Conservation (phyloP, 2,888 invertebrate species). For the Athripsodes cinereus region DNA sequence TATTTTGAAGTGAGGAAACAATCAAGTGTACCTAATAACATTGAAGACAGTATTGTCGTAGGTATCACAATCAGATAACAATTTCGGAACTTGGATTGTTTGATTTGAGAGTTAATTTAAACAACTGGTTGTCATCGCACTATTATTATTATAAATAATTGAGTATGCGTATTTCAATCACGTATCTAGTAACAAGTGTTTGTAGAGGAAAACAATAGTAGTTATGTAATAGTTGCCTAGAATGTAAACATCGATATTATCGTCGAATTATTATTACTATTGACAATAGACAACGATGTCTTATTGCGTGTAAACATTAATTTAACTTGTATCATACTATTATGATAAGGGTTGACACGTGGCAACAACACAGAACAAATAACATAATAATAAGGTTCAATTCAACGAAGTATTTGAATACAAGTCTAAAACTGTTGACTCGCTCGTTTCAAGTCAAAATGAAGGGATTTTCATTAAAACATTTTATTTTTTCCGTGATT, state of each 20-base stretch:
- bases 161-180: background rate
- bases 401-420: too few relatives aligned
- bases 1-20: too few relatives aligned
- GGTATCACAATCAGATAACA: background rate
- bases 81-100: slow-evolving; percentile 1
- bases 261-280: background rate
- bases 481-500: too few relatives aligned
- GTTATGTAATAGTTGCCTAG: background rate
- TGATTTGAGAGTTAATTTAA: background rate
- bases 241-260: background rate
- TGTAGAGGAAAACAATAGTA: background rate
- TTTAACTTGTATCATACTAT: too few relatives aligned
- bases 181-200: slow-evolving; percentile 1
- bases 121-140: background rate
- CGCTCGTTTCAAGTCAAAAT: too few relatives aligned
- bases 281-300: background rate
- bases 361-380: background rate
- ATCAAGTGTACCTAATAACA: too few relatives aligned
- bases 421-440: too few relatives aligned
- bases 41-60: background rate
- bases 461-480: too few relatives aligned
- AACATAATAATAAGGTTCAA: too few relatives aligned
- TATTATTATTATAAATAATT: too few relatives aligned
- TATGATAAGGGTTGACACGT: background rate
- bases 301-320: too few relatives aligned